phyloP scores from a whole-genome alignment of 2,888 invertebrate species.

The Abrostola triplasia region DNA sequence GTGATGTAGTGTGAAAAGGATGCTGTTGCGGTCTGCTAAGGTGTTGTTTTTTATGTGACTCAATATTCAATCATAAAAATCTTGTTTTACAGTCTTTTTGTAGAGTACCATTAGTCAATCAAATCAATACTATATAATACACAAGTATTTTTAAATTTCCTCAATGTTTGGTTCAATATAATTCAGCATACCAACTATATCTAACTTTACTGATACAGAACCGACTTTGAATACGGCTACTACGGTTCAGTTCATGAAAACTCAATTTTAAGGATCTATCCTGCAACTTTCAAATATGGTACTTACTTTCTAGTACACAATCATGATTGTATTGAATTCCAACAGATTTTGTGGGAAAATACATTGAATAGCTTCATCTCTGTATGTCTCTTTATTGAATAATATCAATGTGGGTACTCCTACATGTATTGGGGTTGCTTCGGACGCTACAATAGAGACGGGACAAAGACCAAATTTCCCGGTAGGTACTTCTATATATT shows the following conservation, averaged over 20 bases:
- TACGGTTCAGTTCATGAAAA: constrained; percentile 17
- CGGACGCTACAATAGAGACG: constrained; percentile 34
- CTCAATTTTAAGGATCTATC: constrained; percentile 14
- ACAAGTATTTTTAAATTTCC: too few relatives aligned
- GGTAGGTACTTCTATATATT: constrained; percentile 18
- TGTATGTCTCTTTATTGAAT: constrained; percentile 34
- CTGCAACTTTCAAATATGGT: constrained; percentile 6
- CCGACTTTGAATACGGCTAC: background rate
- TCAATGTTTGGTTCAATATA: too few relatives aligned
- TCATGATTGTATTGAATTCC: constrained; percentile 37
- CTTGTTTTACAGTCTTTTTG: too few relatives aligned
- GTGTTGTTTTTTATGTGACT: too few relatives aligned
- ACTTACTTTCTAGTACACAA: constrained; percentile 13
- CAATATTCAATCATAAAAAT: too few relatives aligned
- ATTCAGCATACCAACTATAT: too few relatives aligned
- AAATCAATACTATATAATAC: too few relatives aligned
- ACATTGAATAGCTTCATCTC: constrained; percentile 32
- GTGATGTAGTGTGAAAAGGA: too few relatives aligned
- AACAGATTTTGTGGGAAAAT: constrained; percentile 36
- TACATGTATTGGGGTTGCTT: constrained; percentile 23
- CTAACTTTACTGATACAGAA: background rate
- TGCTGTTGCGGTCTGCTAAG: too few relatives aligned
- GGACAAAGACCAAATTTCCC: constrained; percentile 46
- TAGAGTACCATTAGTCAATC: too few relatives aligned
- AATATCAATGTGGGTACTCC: constrained; percentile 16